Conservation (phyloP, 2,888 invertebrate genomes). For the Caenorhabditis sp. region DNA sequence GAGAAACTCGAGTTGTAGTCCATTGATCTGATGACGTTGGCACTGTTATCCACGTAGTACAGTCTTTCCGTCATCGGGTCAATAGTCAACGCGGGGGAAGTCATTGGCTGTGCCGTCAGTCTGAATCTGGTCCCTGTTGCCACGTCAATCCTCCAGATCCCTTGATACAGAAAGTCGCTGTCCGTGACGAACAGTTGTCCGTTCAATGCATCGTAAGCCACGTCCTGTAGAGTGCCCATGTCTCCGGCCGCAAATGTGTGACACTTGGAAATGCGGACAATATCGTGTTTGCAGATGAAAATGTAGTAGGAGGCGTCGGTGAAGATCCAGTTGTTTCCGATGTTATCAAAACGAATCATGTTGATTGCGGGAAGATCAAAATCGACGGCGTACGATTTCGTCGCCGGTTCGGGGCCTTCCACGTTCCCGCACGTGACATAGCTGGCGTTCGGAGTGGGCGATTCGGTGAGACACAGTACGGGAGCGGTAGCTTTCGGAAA, state of each 20-base stretch:
- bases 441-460: slow-evolving; percentile 14
- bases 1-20: slow-evolving; percentile 85
- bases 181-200: slow-evolving; percentile 87
- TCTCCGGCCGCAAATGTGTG: slow-evolving; percentile 13
- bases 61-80: slow-evolving; percentile 84
- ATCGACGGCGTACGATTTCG: slow-evolving; percentile 31
- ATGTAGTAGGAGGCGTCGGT: slow-evolving; percentile 33
- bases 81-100: slow-evolving; percentile 83
- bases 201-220: slow-evolving; percentile 27
- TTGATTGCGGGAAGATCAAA: slow-evolving; percentile 33
- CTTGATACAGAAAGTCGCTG: slow-evolving; percentile 84
- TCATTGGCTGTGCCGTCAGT: slow-evolving; percentile 85
- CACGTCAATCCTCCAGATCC: slow-evolving; percentile 84
- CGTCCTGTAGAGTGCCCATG: slow-evolving; percentile 27
- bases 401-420: slow-evolving; percentile 9
- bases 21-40: slow-evolving; percentile 87
- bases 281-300: slow-evolving; percentile 29
- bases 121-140: slow-evolving; percentile 84
- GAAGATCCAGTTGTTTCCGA: slow-evolving; percentile 51
- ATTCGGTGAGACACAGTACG: slow-evolving; percentile 27
- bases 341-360: slow-evolving; percentile 27
- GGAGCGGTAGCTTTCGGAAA: slow-evolving; percentile 31
- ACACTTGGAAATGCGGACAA: slow-evolving; percentile 27
- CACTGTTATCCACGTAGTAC: slow-evolving; percentile 84
- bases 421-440: slow-evolving; percentile 39